Percentiles rank a stretch among this genome's conserved stretches.
phyloP scores from a whole-genome alignment of 1,140 invertebrate genomes.

The Anagrus nilaparvatae region DNA sequence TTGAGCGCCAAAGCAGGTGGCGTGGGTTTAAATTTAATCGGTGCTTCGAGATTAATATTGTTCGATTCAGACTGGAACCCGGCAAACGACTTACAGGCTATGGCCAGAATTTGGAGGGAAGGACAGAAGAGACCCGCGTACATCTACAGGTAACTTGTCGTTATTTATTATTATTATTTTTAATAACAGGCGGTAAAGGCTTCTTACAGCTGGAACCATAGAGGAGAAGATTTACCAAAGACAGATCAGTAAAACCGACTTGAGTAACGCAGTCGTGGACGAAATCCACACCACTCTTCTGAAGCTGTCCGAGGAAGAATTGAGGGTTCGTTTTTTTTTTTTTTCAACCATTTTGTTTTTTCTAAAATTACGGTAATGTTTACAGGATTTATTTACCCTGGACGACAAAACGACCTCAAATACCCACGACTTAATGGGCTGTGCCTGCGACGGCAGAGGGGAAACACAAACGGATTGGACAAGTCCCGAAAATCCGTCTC shows the following conservation, averaged over 20 bases:
- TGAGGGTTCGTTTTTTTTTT: conserved; percentile 23
- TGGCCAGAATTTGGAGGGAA: conserved; percentile 61
- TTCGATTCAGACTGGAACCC: conserved; percentile 71
- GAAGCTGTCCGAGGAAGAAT: conserved; percentile 27
- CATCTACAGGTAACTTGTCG: conserved; percentile 53
- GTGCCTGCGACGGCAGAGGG: conserved; percentile 19
- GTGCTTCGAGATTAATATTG: conserved; percentile 56
- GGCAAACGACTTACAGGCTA: conserved; percentile 60
- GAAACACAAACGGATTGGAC: conserved; percentile 12
- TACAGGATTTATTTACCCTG: conserved; percentile 28
- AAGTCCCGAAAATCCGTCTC: too few species aligned
- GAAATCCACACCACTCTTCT: conserved; percentile 19
- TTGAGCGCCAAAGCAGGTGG: conserved; percentile 66
- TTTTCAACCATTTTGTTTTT: not conserved
- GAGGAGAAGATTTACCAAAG: conserved; percentile 68
- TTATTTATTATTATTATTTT: not conserved
- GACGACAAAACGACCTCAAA: conserved; percentile 21
- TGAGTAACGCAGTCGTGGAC: conserved; percentile 53
- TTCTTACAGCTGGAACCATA: conserved; percentile 52
- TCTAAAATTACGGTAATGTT: not conserved
- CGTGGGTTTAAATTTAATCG: conserved; percentile 61
- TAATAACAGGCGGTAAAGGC: too few species aligned
- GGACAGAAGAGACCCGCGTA: conserved; percentile 55
- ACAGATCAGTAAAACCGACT: conserved; percentile 55
- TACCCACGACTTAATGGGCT: conserved; percentile 31